These are phyloP conservation scores for Raja brachyura DNA, from an alignment of 2,113 vertebrate species.

Conservation along the genomic window DNA sequence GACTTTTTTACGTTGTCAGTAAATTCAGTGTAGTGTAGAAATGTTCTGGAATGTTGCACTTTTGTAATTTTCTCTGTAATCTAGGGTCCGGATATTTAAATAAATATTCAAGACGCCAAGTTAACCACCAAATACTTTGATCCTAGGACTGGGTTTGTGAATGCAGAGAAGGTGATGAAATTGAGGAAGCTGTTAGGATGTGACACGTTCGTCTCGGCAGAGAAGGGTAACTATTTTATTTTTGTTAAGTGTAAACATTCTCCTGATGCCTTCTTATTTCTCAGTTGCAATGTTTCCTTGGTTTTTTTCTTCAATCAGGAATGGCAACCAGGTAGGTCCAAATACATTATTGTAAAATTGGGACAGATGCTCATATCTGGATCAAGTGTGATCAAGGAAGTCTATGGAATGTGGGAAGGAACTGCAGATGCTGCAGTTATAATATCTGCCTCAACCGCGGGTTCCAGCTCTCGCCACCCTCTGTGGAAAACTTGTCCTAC, in stretches of 20 bases:
- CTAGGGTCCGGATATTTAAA: conserved; percentile 22
- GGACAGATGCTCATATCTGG: too few relatives aligned
- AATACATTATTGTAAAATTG: too few relatives aligned
- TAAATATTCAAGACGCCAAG: not conserved
- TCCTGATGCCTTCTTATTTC: too few relatives aligned
- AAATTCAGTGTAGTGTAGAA: not conserved
- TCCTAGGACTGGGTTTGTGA: conserved; percentile 47
- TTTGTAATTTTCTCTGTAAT: conserved; percentile 15
- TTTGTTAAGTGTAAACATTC: not conserved
- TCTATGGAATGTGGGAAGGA: not conserved
- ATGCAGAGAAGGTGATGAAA: conserved; percentile 63
- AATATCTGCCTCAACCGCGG: too few relatives aligned
- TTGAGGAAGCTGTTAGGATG: conserved; percentile 64
- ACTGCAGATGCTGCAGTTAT: not conserved
- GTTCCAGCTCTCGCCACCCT: too few relatives aligned
- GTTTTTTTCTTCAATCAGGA: too few relatives aligned
- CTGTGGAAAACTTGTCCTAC: too few relatives aligned
- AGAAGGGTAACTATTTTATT: conserved; percentile 56
- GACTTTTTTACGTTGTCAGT: too few relatives aligned
- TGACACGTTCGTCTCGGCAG: conserved; percentile 62
- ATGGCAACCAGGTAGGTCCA: too few relatives aligned
- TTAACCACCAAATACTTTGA: conserved; percentile 29
- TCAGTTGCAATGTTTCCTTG: too few relatives aligned
- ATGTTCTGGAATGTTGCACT: not conserved
- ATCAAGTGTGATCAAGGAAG: too few relatives aligned